phyloP scores from a whole-genome alignment of 1,140 invertebrate species.

The Penaeus japonicus region DNA sequence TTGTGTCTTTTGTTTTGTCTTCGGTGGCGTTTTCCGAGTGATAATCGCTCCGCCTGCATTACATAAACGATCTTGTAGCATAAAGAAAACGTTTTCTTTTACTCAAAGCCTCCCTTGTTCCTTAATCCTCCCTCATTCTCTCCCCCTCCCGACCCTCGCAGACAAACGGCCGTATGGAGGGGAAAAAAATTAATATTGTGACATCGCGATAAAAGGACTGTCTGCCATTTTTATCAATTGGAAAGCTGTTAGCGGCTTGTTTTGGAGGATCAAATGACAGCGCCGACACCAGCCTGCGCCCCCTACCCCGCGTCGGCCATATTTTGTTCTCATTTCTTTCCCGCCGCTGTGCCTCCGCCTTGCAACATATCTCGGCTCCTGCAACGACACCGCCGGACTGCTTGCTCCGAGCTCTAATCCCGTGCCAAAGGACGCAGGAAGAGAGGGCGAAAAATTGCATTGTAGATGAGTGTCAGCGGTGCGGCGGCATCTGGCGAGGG shows the following conservation, averaged over 20 bases:
- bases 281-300: not conserved
- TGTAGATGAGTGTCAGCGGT: not conserved
- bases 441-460: not conserved
- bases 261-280: slow-evolving; percentile 26
- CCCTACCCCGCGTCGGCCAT: not conserved
- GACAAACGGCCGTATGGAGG: not conserved
- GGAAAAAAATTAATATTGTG: slow-evolving; percentile 35
- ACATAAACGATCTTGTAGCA: no score
- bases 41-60: no score
- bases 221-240: slow-evolving; percentile 37
- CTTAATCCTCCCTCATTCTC: not conserved
- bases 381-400: no score
- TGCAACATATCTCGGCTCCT: no score
- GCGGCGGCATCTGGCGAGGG: not conserved
- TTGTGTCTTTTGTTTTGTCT: no score
- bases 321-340: not conserved
- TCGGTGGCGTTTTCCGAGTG: no score
- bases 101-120: not conserved
- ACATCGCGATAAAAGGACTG: slow-evolving; percentile 19
- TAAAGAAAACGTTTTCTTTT: no score
- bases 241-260: slow-evolving; percentile 33
- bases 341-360: no score
- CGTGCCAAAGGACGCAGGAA: not conserved
- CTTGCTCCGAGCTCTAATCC: not conserved
- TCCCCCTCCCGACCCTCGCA: not conserved